Evolutionary conservation across 1,140 invertebrate genomes (phyloP).

Genomic region (Mizuhopecten yessoensis): DNA sequence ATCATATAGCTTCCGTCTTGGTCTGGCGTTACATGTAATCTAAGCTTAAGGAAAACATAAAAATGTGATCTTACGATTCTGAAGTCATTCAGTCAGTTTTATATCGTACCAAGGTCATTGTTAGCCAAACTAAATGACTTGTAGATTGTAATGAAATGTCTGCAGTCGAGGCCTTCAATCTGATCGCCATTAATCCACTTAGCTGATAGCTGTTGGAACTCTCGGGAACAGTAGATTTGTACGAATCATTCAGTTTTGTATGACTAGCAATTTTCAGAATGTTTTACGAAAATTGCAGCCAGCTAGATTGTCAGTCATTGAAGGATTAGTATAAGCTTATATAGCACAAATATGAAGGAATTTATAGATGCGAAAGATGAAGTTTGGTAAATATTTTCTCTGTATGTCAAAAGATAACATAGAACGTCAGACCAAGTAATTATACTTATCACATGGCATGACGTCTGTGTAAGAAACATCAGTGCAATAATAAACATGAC

Average conservation of each 20-base stretch:
- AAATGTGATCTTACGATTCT: slow-evolving; percentile 20
- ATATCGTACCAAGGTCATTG: slow-evolving; percentile 23
- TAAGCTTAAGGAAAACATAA: background rate
- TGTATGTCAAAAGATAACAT: too few species aligned
- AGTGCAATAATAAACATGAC: too few species aligned
- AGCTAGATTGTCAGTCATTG: too few species aligned
- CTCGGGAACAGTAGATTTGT: background rate
- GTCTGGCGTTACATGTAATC: slow-evolving; percentile 17
- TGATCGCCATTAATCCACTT: background rate
- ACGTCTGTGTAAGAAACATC: too few species aligned
- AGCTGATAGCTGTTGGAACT: background rate
- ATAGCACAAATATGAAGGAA: too few species aligned
- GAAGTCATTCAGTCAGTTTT: background rate
- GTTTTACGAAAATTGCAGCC: too few species aligned
- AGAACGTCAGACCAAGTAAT: too few species aligned
- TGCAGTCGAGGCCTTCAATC: background rate
- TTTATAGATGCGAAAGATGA: too few species aligned
- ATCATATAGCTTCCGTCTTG: background rate
- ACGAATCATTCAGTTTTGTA: background rate
- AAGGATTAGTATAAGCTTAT: too few species aligned
- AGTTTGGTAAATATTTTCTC: too few species aligned
- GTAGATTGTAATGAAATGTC: slow-evolving; percentile 3
- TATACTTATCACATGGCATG: too few species aligned
- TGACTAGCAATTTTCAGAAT: too few species aligned
- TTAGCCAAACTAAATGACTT: slow-evolving; percentile 35